phyloP scores from a whole-genome alignment of 1,140 invertebrate genomes.

The Procambarus clarkii region DNA sequence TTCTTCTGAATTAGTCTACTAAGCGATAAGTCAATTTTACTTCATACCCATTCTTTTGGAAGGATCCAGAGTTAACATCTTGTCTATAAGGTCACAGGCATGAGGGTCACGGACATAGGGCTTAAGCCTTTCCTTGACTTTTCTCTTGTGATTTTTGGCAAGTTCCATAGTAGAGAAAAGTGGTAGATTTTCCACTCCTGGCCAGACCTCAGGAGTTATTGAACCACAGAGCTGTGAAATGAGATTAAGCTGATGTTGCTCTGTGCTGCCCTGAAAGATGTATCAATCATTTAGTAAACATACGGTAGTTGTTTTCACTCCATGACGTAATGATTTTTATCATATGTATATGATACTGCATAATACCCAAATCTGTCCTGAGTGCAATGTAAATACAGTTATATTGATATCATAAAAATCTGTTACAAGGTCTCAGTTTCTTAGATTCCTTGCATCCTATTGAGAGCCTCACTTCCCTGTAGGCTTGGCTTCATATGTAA shows the following conservation, averaged over 20 bases:
- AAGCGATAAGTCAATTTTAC: background rate
- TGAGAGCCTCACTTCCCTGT: too few species aligned
- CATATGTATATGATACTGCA: too few species aligned
- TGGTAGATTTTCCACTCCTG: slow-evolving; percentile 94
- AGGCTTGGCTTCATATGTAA: too few species aligned
- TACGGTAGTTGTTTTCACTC: too few species aligned
- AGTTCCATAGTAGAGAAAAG: slow-evolving; percentile 94
- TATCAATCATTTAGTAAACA: background rate
- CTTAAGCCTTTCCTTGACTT: slow-evolving; percentile 91
- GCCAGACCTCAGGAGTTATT: slow-evolving; percentile 95
- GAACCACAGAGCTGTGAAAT: slow-evolving; percentile 98
- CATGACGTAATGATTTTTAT: too few species aligned
- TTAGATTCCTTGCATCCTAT: too few species aligned
- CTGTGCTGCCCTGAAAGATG: slow-evolving; percentile 87
- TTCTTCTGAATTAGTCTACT: too few species aligned
- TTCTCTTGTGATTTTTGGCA: slow-evolving; percentile 88
- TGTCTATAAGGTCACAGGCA: slow-evolving; percentile 95
- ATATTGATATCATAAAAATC: too few species aligned
- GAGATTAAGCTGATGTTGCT: slow-evolving; percentile 95
- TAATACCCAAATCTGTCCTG: too few species aligned
- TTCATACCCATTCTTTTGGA: slow-evolving; percentile 83
- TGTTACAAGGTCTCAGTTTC: too few species aligned
- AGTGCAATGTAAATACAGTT: too few species aligned
- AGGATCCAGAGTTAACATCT: slow-evolving; percentile 93
- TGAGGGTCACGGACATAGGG: slow-evolving; percentile 94